These are phyloP conservation scores for Sebastes hopkinsi DNA, from an alignment of 2,797 vertebrate genomes.

Conservation along the genomic window DNA sequence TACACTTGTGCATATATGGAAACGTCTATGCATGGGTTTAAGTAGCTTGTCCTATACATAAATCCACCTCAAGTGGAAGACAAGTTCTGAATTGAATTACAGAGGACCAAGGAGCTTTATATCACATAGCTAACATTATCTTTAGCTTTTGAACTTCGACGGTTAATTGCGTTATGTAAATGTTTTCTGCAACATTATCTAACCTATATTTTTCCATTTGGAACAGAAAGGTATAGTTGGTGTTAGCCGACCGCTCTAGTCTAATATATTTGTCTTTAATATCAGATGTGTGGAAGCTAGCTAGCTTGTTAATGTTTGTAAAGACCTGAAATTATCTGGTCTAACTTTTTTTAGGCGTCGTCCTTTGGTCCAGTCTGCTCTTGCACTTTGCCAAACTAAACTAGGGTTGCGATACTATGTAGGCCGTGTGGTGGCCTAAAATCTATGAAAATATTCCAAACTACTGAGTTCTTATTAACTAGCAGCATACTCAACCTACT, in stretches of 20 bases:
- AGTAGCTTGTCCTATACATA: no score
- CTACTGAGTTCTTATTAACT: background rate
- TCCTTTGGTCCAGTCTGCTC: background rate
- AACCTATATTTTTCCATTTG: constrained; percentile 4
- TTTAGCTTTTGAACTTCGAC: constrained; percentile 7
- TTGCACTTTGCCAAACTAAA: background rate
- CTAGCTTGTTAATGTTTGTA: constrained; percentile 41
- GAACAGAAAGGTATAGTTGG: background rate
- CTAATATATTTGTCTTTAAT: constrained; percentile 32
- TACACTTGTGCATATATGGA: background rate
- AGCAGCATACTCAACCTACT: background rate
- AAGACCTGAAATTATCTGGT: constrained; percentile 6
- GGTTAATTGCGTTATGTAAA: background rate
- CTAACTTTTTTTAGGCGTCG: constrained; percentile 36
- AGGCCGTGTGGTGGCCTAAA: background rate
- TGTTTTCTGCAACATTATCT: background rate
- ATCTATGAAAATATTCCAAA: background rate
- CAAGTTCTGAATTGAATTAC: no score
- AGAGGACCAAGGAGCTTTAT: constrained; percentile 50
- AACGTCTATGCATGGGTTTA: background rate
- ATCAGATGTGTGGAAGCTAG: constrained; percentile 40
- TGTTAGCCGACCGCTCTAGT: background rate
- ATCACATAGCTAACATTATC: constrained; percentile 35
- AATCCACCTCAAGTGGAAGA: no score
- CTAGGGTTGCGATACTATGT: background rate